These are phyloP conservation scores for Drosophila borborema DNA, from an alignment of 2,888 invertebrate genomes.

Conservation along the genomic window DNA sequence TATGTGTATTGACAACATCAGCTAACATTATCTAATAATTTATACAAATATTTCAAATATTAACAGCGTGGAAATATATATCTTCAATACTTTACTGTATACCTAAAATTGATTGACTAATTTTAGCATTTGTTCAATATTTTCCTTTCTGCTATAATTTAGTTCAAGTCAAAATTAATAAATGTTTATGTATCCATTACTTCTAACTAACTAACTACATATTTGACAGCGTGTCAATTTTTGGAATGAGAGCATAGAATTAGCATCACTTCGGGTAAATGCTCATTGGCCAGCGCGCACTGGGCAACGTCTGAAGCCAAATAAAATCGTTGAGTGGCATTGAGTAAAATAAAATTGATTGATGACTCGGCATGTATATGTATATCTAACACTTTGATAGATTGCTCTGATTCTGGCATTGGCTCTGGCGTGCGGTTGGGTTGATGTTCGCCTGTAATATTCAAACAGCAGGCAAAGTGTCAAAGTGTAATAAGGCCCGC, in stretches of 20 bases:
- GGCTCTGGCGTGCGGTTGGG: slow-evolving; percentile 11
- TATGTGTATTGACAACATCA: too few species aligned
- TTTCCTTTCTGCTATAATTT: background rate
- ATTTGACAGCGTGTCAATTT: slow-evolving; percentile 36
- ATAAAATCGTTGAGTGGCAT: slow-evolving; percentile 56
- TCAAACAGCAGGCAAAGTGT: slow-evolving; percentile 68
- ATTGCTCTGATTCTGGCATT: slow-evolving; percentile 50
- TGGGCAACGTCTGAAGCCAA: slow-evolving; percentile 32
- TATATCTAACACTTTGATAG: slow-evolving; percentile 74
- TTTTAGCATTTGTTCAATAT: too few species aligned
- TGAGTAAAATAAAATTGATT: slow-evolving; percentile 76
- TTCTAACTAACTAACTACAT: background rate
- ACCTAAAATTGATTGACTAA: too few species aligned
- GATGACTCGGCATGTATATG: slow-evolving; percentile 63
- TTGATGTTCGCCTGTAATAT: slow-evolving; percentile 10
- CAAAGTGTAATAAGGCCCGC: slow-evolving; percentile 59
- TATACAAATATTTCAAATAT: background rate
- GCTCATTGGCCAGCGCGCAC: slow-evolving; percentile 7
- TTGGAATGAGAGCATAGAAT: slow-evolving; percentile 23
- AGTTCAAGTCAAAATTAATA: background rate
- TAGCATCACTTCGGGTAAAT: slow-evolving; percentile 26
- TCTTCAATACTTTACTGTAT: too few species aligned
- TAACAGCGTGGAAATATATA: background rate
- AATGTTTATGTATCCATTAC: background rate
- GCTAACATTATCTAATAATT: background rate